Base-by-base conservation (phyloP, 2,888 invertebrate genomes). In the Kryphioiulus occultus region DNA sequence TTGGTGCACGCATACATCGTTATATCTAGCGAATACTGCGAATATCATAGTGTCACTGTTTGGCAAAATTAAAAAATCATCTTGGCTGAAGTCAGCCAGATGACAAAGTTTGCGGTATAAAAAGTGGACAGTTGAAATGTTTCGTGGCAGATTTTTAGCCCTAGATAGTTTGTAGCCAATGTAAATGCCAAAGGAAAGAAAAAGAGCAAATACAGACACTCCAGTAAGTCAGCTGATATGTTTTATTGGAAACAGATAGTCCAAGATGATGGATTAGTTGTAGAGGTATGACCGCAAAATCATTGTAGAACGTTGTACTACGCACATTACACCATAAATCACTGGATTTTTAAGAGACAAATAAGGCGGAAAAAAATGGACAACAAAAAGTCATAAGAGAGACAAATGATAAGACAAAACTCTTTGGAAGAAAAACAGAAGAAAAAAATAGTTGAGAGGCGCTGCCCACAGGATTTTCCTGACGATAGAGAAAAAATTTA, bases 341-440 rank as follows among this genome's bases (percentile, higher is more conserved):
- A 59, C 10, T 59, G n/a, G n/a, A 59, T 22, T 59, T 35, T 59
- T 59, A 22, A 22, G 59, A 59, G 22, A 59, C 59, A 59, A n/a
- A n/a, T n/a, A 59, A 7, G 59, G 59, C 22, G 3, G n/a, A 53
- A 59, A 59, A 59, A 59, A 59, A 22, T 22, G 59, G 59, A 59
- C 59, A 59, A 59, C 59, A 59, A 22, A 53, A 53, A 22, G 59
- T 59, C 59, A 59, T n/a, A n/a, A 59, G 59, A 59, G 22, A 59
- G 59, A 59, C 59, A 59, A 59, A 59, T 59, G 59, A 59, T 59
- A 59, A 59, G 59, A 59, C 59, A 22, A 59, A 59, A 59, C n/a
- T 59, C 59, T 22, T 59, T 4, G 59, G n/a, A 19, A 22, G 7
- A 35, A 35, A 35, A 35, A 35, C 15, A 44, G 12, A n/a, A 12